phyloP scores from a whole-genome alignment of 2,888 invertebrate species.

The Pediacus dermestoides region DNA sequence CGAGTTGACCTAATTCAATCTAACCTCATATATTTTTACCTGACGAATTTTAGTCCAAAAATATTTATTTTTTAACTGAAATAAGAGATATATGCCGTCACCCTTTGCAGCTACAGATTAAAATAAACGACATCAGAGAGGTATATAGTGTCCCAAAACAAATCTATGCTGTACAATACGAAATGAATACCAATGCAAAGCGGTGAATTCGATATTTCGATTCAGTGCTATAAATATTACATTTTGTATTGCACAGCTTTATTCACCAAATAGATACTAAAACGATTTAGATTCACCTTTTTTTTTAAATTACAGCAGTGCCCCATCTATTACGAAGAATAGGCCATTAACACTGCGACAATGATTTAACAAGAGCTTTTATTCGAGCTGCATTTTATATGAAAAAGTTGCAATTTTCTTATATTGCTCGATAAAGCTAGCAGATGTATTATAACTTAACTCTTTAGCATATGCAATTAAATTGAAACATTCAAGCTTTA shows the following conservation, averaged over 20 bases:
- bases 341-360: conserved; percentile 22
- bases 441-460: not conserved
- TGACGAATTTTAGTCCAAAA: no score
- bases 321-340: conserved; percentile 18
- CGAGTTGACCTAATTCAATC: no score
- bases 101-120: conserved; percentile 5
- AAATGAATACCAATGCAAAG: conserved; percentile 37
- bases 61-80: no score
- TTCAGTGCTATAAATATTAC: conserved; percentile 33
- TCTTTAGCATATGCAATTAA: conserved; percentile 2
- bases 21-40: no score
- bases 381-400: no score
- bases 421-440: not conserved
- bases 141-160: conserved; percentile 37
- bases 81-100: no score
- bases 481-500: conserved; percentile 7
- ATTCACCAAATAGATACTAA: conserved; percentile 31
- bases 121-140: conserved; percentile 36
- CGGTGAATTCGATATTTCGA: conserved; percentile 23
- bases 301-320: conserved; percentile 20
- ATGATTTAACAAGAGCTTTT: conserved; percentile 18
- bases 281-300: conserved; percentile 27
- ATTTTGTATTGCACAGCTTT: conserved; percentile 24
- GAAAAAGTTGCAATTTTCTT: conserved; percentile 1
- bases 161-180: conserved; percentile 38